A percentile compares a stretch with the other conserved stretches of the same genome.
phyloP scores from a whole-genome alignment of 2,888 invertebrate species.

The Euclidia mi region DNA sequence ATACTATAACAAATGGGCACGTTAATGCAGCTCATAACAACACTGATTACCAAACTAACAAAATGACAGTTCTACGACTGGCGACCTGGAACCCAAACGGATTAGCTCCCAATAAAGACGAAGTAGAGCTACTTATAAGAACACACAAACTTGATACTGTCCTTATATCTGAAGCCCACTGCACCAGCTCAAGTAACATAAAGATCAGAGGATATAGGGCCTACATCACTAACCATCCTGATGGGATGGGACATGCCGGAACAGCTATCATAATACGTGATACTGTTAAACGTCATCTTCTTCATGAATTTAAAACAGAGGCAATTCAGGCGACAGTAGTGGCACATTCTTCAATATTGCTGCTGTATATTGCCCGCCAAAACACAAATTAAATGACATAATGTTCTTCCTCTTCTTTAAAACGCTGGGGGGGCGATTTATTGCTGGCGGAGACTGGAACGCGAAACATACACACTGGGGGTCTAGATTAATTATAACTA shows the following conservation, averaged over 20 bases:
- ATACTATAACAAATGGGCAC: slow-evolving; percentile 27
- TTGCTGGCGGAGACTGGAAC: slow-evolving; percentile 37
- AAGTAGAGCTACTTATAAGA: slow-evolving; percentile 6
- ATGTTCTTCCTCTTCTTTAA: slow-evolving; percentile 11
- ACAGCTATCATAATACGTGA: slow-evolving; percentile 26
- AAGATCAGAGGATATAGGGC: background rate
- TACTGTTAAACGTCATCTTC: slow-evolving; percentile 23
- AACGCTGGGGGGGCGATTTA: slow-evolving; percentile 17
- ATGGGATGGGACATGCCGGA: slow-evolving; percentile 36
- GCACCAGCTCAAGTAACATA: background rate
- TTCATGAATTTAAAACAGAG: slow-evolving; percentile 1
- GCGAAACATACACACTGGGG: too few relatives aligned
- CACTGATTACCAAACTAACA: too few relatives aligned
- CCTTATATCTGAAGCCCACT: slow-evolving; percentile 33
- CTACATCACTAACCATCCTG: slow-evolving; percentile 26
- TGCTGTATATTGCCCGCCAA: slow-evolving; percentile 43
- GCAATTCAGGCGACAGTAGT: slow-evolving; percentile 37
- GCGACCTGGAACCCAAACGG: slow-evolving; percentile 39
- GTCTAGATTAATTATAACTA: too few relatives aligned
- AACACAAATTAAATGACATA: slow-evolving; percentile 22
- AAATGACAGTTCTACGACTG: slow-evolving; percentile 8
- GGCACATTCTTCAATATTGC: slow-evolving; percentile 21
- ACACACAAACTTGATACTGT: slow-evolving; percentile 23
- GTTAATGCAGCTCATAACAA: slow-evolving; percentile 22
- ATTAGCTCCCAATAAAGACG: slow-evolving; percentile 23